A percentile compares a stretch with the other conserved stretches of the same genome.
Evolutionary conservation across 2,888 invertebrate species (phyloP).

Genomic region (Stenoptilia bipunctidactyla): DNA sequence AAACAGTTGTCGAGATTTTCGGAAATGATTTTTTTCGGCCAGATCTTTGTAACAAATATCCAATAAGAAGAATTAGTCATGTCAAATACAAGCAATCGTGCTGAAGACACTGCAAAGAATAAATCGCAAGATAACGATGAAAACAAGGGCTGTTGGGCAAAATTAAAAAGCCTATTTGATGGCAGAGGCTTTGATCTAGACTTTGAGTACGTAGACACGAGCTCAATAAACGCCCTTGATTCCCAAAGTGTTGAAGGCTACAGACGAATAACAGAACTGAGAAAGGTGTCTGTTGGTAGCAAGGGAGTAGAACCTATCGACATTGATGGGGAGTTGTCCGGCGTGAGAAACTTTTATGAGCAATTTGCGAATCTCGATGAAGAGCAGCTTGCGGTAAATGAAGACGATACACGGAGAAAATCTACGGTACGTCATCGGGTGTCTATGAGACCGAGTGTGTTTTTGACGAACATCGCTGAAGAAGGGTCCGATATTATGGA

Average conservation of each 20-base stretch:
- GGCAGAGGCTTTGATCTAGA: conserved; percentile 58
- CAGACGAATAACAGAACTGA: conserved; percentile 29
- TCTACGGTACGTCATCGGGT: conserved; percentile 38
- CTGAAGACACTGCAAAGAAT: not conserved
- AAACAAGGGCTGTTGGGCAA: conserved; percentile 44
- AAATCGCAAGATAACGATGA: not conserved
- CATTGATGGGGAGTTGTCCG: conserved; percentile 34
- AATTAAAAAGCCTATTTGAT: conserved; percentile 51
- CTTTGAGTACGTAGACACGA: conserved; percentile 36
- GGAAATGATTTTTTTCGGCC: too few relatives aligned
- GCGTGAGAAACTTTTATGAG: conserved; percentile 52
- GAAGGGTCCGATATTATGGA: conserved; percentile 27
- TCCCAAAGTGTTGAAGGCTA: conserved; percentile 32
- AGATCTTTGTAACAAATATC: conserved; percentile 1
- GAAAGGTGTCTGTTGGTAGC: conserved; percentile 19
- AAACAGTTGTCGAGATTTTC: too few relatives aligned
- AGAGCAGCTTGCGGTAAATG: conserved; percentile 33
- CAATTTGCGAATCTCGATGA: conserved; percentile 55
- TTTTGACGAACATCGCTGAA: conserved; percentile 53
- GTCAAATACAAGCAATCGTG: conserved; percentile 13
- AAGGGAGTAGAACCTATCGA: conserved; percentile 17
- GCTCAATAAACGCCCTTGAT: conserved; percentile 26
- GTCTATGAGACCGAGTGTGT: conserved; percentile 52
- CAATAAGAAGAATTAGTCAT: conserved; percentile 7
- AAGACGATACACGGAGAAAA: conserved; percentile 27